These are phyloP conservation scores for Noctua janthe DNA, from an alignment of 2,888 invertebrate species.

Conservation along the genomic window DNA sequence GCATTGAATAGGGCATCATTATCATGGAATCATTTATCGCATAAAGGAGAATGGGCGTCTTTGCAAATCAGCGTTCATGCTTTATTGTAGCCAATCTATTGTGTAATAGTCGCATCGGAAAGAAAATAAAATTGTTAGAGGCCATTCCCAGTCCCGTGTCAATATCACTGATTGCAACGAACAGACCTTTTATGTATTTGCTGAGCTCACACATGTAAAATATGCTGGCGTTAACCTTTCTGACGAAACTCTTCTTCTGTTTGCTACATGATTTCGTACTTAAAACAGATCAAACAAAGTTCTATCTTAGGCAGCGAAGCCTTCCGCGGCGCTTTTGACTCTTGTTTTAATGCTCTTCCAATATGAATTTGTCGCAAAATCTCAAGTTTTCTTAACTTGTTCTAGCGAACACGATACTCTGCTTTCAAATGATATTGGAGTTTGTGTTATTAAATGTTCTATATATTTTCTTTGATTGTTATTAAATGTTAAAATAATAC, in stretches of 20 bases:
- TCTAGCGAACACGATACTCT: slow-evolving; percentile 13
- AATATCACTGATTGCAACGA: slow-evolving; percentile 82
- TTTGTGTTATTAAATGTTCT: slow-evolving; percentile 8
- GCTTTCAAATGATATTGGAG: slow-evolving; percentile 23
- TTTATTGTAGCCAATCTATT: slow-evolving; percentile 43
- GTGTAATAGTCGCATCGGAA: slow-evolving; percentile 52
- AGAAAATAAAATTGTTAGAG: slow-evolving; percentile 72
- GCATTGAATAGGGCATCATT: slow-evolving; percentile 59
- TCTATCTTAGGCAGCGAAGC: slow-evolving; percentile 32
- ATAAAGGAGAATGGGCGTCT: slow-evolving; percentile 41
- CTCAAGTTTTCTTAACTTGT: slow-evolving; percentile 4
- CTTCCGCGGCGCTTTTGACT: slow-evolving; percentile 22
- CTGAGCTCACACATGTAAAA: slow-evolving; percentile 20
- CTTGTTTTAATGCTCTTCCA: slow-evolving; percentile 36
- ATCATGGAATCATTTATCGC: slow-evolving; percentile 56
- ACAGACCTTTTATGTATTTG: slow-evolving; percentile 45
- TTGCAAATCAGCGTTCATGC: slow-evolving; percentile 49
- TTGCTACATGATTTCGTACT: slow-evolving; percentile 61
- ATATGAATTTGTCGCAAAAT: slow-evolving; percentile 18
- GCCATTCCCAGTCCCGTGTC: slow-evolving; percentile 75
- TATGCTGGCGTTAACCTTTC: slow-evolving; percentile 22
- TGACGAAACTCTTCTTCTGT: slow-evolving; percentile 46
- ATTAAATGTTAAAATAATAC: slow-evolving; percentile 3
- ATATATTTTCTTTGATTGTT: not conserved
- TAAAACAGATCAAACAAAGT: slow-evolving; percentile 59